A percentile compares a stretch with the other conserved stretches of the same genome.
Evolutionary conservation across 2,888 invertebrate genomes (phyloP).

Genomic region (Cordilura impudica): DNA sequence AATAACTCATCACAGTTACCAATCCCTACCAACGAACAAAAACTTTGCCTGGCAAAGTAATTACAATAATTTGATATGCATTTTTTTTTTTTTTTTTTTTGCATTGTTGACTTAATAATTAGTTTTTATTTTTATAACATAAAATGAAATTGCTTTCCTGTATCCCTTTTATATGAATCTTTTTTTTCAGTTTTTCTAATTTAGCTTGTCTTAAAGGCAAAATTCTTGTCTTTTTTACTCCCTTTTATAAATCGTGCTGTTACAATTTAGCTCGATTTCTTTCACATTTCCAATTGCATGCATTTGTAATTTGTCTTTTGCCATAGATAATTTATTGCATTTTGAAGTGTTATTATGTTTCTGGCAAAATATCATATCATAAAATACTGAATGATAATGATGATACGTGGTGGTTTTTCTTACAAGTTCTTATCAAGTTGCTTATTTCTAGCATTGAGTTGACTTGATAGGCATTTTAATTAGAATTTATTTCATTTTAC

Average conservation of each 20-base stretch:
- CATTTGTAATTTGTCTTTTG: constrained; percentile 55
- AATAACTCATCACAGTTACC: too few relatives aligned
- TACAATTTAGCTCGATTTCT: constrained; percentile 31
- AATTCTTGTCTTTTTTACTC: neutral
- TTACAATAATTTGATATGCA: neutral
- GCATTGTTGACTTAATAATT: neutral
- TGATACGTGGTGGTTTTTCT: neutral
- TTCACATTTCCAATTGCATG: constrained; percentile 52
- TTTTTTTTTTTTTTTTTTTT: constrained; percentile 16
- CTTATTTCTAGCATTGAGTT: constrained; percentile 6
- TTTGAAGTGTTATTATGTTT: constrained; percentile 63
- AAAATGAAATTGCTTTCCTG: neutral
- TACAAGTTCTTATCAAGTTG: neutral
- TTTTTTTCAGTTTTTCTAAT: constrained; percentile 15
- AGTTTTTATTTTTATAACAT: neutral
- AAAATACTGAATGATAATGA: neutral
- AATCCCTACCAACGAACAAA: too few relatives aligned
- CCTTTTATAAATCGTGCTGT: neutral
- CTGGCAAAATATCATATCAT: constrained; percentile 1
- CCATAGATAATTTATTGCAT: constrained; percentile 63
- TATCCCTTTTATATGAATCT: neutral
- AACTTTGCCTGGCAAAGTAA: neutral
- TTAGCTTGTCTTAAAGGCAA: neutral
- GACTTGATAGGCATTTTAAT: constrained; percentile 63
- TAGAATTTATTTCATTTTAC: constrained; percentile 62